A percentile compares a stretch with the other conserved stretches of the same genome.
Evolutionary conservation across 2,113 vertebrate species (phyloP).

Genomic region (Prunella fulvescens): DNA sequence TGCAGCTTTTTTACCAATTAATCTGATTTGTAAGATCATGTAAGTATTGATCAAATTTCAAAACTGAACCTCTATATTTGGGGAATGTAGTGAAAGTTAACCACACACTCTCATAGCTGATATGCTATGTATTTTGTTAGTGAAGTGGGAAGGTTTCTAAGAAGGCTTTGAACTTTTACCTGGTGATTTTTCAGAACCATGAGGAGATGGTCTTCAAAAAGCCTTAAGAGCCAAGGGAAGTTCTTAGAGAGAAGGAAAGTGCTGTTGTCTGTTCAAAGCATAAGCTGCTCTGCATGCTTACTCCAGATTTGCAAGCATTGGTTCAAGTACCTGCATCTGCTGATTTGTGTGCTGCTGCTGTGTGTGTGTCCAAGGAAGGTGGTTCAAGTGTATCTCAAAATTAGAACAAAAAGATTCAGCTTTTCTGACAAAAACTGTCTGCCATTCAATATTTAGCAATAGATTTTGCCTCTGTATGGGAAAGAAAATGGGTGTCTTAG

Average conservation of each 20-base stretch:
- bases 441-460: background rate
- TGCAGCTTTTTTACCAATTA: constrained; percentile 28
- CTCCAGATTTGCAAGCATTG: background rate
- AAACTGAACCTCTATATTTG: constrained; percentile 42
- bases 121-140: constrained; percentile 23
- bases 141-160: constrained; percentile 3
- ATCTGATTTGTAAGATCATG: constrained; percentile 8
- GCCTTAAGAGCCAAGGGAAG: background rate
- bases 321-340: background rate
- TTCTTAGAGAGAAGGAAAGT: background rate
- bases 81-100: constrained; percentile 39
- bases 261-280: background rate
- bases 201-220: background rate
- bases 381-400: background rate
- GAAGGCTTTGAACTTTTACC: background rate
- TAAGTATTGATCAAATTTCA: constrained; percentile 60
- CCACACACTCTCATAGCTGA: constrained; percentile 15
- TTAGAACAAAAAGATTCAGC: background rate
- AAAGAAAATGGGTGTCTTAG: background rate
- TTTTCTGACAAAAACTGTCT: background rate
- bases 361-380: background rate
- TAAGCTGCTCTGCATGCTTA: background rate
- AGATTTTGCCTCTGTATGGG: background rate
- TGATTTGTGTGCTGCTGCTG: background rate
- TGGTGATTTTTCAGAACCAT: background rate